These are phyloP conservation scores for Diadumene lineata DNA, from an alignment of 92 coral and sea anemone genomes.

Conservation along the genomic window DNA sequence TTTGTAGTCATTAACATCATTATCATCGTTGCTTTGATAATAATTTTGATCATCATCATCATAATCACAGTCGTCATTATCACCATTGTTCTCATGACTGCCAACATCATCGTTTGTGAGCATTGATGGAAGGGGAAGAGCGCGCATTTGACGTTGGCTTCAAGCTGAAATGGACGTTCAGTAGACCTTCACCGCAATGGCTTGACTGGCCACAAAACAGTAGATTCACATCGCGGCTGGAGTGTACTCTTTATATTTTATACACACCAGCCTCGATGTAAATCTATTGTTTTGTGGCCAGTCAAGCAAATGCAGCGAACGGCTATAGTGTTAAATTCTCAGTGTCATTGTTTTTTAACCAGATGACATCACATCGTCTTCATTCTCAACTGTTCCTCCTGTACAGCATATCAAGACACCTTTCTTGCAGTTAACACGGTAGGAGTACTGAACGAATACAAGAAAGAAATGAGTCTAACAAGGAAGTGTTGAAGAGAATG, in stretches of 20 bases:
- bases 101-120: too few species aligned
- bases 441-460: not conserved
- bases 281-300: too few species aligned
- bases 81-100: not conserved
- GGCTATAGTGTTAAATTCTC: too few species aligned
- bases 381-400: conserved; percentile 91
- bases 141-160: too few species aligned
- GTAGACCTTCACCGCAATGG: too few species aligned
- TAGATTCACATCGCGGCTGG: too few species aligned
- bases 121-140: too few species aligned
- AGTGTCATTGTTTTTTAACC: not conserved
- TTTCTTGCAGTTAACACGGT: conserved; percentile 87
- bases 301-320: too few species aligned
- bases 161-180: too few species aligned
- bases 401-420: conserved; percentile 72
- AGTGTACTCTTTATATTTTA: too few species aligned
- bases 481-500: not conserved
- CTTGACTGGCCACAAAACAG: too few species aligned
- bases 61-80: conserved; percentile 2
- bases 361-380: conserved; percentile 82
- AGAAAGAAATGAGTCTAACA: not conserved
- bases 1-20: not conserved
- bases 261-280: too few species aligned
- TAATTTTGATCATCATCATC: not conserved
- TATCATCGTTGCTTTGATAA: not conserved